Evolutionary conservation across 2,888 invertebrate genomes (phyloP), one percentile per base, ranked within the genome.

Genomic region (Thumatha senex): DNA sequence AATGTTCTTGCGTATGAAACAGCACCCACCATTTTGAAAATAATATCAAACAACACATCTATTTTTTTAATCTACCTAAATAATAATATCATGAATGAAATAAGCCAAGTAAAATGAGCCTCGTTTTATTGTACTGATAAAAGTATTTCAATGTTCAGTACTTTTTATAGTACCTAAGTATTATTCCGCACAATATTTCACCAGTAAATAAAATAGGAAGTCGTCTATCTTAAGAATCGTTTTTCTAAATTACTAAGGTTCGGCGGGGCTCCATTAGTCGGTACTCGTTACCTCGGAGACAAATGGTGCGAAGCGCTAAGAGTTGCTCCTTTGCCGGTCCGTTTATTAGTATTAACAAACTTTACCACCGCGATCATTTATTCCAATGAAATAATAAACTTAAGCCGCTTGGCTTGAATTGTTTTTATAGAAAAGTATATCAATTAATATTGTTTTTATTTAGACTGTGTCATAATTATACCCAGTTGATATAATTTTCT

Each of bases 271-370:
- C 78, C 78, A 82, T 81, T 84, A 81, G 75, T 76, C 67, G 50
- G 63, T 56, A 69, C 76, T 81, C 75, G 78, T 81, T 81, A 78
- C 76, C 63, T 69, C 53, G 59, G 72, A 82, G 83, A 86, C 78
- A 81, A 85, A 87, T 86, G 76, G 83, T 53, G 58, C 51, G 63
- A 72, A 69, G 63, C 68, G 72, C 71, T 73, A 74, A 71, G 71
- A 74, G 77, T 74, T 74, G 69, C 79, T 72, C 72, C 67, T 72
- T 69, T 64, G 59, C 69, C 64, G 61, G 60, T 63, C 74, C 79
- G 79, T 86, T 84, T 84, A 80, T 85, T 80, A 80, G 71, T 80
- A 81, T 84, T 82, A 83, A 75, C 78, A 69, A 81, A 83, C 79
- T 82, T 80, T 72, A 56, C 65, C 51, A 64, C 72, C 63, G 49